Evolutionary conservation across 2,797 vertebrate species (phyloP), one percentile per base, ranked within the genome.

Genomic region (Ambastaia sidthimunki): DNA sequence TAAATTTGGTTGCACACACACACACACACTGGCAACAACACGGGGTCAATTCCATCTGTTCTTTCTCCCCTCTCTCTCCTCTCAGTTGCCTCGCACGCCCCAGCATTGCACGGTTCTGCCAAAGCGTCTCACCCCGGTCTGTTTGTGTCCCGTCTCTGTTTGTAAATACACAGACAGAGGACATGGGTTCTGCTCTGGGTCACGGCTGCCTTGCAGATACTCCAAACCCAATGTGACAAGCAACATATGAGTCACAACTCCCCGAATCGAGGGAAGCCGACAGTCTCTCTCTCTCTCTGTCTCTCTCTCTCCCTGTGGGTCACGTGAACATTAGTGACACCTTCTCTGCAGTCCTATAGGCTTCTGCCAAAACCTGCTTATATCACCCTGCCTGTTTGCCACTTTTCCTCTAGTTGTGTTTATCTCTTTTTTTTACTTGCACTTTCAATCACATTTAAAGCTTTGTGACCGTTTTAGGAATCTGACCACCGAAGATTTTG

Each of bases 201-300:
- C 57, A 72, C 23, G 62, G 83, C 83, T 74, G 18, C 80, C 85
- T 85, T 48, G 7, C 83, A 86, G 86, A 88, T 78, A 50, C 74
- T 79, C 80, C 28, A 88, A 85, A 90, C 86, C 67, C 85, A 76
- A 88, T 82, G 80, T 92, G 93, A 94, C 93, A 90, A 85, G 90
- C 91, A 92, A 89, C 93, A 93, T 91, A 93, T 93, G 92, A 91
- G 90, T 92, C 91, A 89, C 86, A 86, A 86, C 52, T 83, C 83
- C 89, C 89, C 81, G 84, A 88, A 91, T 92, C 89, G 90, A 91
- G 91, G 90, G 88, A 90, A 89, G 86, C 81, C 69, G 80, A 71
- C 88, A 87, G 23, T 81, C 83, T 1, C 71, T 72, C 60, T 70
- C 65, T 70, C 57, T 65, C 52, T 41, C 66, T 75, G 9, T 6